Conservation (phyloP, 1,140 invertebrate species). For the Oppia nitens region DNA sequence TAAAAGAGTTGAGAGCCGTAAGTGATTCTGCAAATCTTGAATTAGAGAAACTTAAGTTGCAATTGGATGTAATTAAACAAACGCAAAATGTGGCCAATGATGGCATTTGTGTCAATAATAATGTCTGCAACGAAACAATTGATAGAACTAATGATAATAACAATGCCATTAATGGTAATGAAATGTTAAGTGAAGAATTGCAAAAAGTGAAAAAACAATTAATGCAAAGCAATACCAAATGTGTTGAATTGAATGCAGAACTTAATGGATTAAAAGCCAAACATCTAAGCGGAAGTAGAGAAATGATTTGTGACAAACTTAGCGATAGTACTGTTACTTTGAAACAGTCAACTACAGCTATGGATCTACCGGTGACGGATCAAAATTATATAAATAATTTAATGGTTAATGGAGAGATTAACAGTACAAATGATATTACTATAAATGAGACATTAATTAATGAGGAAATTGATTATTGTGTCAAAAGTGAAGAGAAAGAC, state of each 20-base stretch:
- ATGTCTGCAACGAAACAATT: neutral
- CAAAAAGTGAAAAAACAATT: neutral
- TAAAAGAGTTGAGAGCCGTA: constrained; percentile 27
- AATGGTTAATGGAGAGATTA: neutral
- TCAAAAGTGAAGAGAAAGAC: too few species aligned
- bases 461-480: too few species aligned
- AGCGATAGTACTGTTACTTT: neutral
- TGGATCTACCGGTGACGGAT: neutral
- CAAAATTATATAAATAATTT: too few species aligned
- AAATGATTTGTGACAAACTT: too few species aligned
- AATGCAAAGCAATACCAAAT: neutral
- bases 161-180: neutral
- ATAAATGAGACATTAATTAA: too few species aligned
- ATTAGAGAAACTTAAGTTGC: neutral
- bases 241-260: neutral
- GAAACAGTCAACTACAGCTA: neutral
- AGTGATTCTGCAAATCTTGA: neutral
- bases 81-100: neutral
- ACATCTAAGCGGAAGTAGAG: too few species aligned
- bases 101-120: neutral
- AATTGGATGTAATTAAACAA: neutral
- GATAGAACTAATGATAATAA: neutral
- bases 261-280: neutral
- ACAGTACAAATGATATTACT: neutral
- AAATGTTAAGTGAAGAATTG: neutral